phyloP scores from a whole-genome alignment of 1,140 invertebrate genomes.

The Marisa cornuarietis region DNA sequence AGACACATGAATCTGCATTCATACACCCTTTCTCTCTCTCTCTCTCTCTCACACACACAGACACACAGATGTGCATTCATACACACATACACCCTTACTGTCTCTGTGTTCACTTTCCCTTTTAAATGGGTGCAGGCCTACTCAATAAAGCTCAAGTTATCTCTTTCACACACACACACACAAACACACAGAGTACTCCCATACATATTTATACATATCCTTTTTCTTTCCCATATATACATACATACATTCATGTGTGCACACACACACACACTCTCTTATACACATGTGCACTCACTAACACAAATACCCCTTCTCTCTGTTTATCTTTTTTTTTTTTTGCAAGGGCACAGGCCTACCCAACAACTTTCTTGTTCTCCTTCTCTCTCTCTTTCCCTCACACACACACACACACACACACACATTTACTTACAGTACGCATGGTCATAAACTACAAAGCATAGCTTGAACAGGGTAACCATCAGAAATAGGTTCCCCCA shows the following conservation, averaged over 20 bases:
- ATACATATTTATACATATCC: neutral
- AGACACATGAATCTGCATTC: neutral
- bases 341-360: neutral
- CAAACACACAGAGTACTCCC: neutral
- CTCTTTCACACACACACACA: neutral
- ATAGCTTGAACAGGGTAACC: too few species aligned
- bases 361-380: neutral
- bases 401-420: slow-evolving; percentile 9
- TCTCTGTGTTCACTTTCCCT: too few species aligned
- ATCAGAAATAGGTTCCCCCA: too few species aligned
- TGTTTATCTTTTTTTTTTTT: neutral
- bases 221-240: neutral
- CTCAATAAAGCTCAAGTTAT: too few species aligned
- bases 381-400: neutral
- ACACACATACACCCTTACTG: neutral
- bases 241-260: neutral
- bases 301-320: neutral
- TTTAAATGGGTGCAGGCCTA: too few species aligned
- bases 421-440: too few species aligned
- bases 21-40: too few species aligned
- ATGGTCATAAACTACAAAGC: too few species aligned
- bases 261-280: neutral
- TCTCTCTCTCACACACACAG: slow-evolving; percentile 1
- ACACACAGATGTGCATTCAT: neutral
- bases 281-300: neutral